Base-by-base conservation (phyloP, 2,797 vertebrate species). In the Petrocephalus schoutedeni region DNA sequence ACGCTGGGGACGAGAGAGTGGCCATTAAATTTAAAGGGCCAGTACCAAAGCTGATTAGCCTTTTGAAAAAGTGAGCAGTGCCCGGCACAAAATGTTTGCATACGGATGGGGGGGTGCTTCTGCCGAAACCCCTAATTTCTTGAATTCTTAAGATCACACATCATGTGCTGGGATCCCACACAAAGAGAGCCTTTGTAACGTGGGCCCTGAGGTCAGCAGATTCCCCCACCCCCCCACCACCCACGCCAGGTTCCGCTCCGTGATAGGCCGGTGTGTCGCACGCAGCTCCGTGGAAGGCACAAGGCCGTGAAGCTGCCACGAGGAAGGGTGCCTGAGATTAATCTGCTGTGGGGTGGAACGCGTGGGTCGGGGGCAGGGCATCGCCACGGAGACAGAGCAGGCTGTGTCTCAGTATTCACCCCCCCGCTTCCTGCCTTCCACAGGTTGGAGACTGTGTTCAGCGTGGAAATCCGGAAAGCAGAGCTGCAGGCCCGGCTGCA, bases 401-500 rank as follows among this genome's bases (percentile, higher is more conserved):
- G 6, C 45, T 21, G 32, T n/a, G n/a, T 21, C 87, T 32, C 41
- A 45, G 12, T 6, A 1, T 12, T 21, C 21, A 28, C 83, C 21
- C 21, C 59, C 87, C 2, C 3, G 14, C 41, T 3, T 23, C 45
- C 19, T 89, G 87, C 86, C 21, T 67, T 23, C 89, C 89, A 7
- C 91, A 99, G 98, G 89, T 93, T 99, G 56, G 96, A 98, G 93
- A 99, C 97, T 0, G 94, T 99, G 83, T 99, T 97, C 0, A 98
- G 98, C 2, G 96, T 97, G 0, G 94, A 97, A 0, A 97, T 99
- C 91, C 94, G 98, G 16, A 98, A 97, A 93, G 98, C 97, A 0
- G 98, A 99, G 92, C 94, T 99, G 92, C 97, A 99, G 88, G 97
- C 98, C 0, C 95, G 98, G 80, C 95, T 99, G 91, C 98, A 98